Conservation (phyloP, 2,888 invertebrate species). For the Phengaris arion region DNA sequence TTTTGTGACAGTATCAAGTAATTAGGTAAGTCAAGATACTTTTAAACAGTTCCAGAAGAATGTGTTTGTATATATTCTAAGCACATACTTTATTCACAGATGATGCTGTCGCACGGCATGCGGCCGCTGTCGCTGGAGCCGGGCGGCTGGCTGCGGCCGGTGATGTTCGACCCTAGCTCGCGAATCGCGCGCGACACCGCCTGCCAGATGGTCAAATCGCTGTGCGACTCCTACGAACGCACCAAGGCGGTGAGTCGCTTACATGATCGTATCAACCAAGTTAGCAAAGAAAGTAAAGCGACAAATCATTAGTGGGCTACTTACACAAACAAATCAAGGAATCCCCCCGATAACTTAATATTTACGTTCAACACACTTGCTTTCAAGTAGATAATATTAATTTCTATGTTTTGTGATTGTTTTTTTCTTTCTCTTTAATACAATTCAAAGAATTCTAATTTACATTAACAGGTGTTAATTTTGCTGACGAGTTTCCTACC, state of each 20-base stretch:
- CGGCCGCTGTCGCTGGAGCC: constrained; percentile 82
- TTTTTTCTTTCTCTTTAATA: too few species aligned
- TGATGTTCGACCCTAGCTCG: constrained; percentile 95
- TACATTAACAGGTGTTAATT: constrained; percentile 82
- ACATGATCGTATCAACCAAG: background rate
- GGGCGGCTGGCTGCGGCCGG: constrained; percentile 93
- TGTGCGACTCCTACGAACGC: constrained; percentile 82
- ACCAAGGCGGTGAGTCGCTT: constrained; percentile 66
- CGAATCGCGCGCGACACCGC: constrained; percentile 92
- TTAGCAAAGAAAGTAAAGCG: too few species aligned
- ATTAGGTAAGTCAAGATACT: too few species aligned
- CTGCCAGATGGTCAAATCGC: constrained; percentile 91
- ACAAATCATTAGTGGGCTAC: too few species aligned
- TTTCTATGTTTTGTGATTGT: too few species aligned
- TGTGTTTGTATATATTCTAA: too few species aligned
- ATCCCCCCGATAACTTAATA: too few species aligned
- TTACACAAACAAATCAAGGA: too few species aligned
- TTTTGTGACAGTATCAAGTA: too few species aligned
- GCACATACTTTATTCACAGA: constrained; percentile 44
- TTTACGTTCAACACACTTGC: too few species aligned
- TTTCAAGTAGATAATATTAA: too few species aligned
- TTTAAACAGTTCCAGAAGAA: too few species aligned
- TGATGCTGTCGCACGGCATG: constrained; percentile 73
- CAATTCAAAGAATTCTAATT: background rate
- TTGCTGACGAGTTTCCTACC: constrained; percentile 93